These are phyloP conservation scores for Ennomos quercinarius DNA, from an alignment of 2,888 invertebrate species.

Conservation along the genomic window DNA sequence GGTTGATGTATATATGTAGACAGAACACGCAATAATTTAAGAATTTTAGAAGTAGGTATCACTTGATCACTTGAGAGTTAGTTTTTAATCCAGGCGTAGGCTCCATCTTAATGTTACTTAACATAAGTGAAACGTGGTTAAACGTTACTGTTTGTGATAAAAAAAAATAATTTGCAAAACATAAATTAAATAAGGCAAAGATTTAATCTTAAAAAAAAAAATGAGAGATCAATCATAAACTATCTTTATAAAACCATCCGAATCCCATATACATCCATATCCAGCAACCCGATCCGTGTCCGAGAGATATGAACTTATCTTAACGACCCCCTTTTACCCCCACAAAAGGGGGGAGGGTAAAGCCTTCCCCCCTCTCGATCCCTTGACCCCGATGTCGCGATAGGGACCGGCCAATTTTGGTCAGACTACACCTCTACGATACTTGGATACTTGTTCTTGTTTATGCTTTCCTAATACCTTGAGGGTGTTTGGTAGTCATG, in stretches of 20 bases:
- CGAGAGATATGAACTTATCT: slow-evolving; percentile 77
- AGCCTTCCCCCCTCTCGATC: slow-evolving; percentile 33
- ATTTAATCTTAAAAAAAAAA: no score
- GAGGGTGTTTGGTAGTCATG: slow-evolving; percentile 28
- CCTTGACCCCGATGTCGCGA: slow-evolving; percentile 48
- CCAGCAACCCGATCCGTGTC: slow-evolving; percentile 72
- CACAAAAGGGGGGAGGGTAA: no score
- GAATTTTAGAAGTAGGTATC: no score
- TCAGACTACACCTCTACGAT: slow-evolving; percentile 64
- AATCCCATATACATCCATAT: slow-evolving; percentile 53
- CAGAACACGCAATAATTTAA: no score
- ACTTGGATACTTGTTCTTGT: slow-evolving; percentile 64
- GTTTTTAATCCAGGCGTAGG: no score
- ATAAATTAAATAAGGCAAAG: no score
- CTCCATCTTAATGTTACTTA: no score
- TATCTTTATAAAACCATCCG: slow-evolving; percentile 33
- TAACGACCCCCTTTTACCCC: slow-evolving; percentile 61
- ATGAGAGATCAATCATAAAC: background rate
- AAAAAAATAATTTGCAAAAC: no score
- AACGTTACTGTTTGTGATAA: no score
- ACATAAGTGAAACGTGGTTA: no score
- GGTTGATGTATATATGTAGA: no score
- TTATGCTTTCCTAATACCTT: slow-evolving; percentile 43
- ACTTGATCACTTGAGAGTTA: no score
- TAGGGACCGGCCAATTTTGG: slow-evolving; percentile 78